Base-by-base conservation (phyloP, 2,797 vertebrate species). In the Hipposideros larvatus region DNA sequence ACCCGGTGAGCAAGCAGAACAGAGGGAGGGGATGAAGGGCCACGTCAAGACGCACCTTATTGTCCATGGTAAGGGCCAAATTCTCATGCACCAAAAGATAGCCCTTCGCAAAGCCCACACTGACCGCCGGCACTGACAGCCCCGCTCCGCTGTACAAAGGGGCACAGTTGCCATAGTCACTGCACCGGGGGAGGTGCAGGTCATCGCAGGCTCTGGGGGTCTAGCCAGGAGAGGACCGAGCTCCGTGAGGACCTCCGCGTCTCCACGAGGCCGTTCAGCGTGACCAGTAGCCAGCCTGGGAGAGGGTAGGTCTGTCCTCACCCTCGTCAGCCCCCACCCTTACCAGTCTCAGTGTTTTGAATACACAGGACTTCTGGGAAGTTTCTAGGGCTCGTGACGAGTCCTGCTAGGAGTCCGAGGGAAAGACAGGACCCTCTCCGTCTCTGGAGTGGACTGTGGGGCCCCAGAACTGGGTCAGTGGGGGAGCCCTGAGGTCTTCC, bases 101-200 rank as follows among this genome's bases (percentile, higher is more conserved):
- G 31, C 10, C 15, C 14, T 63, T 48, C 34, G 6, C 61, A 13
- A 10, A 90, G 79, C 11, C 15, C 34, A 0, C 15, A 0, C 7
- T 24, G 51, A 4, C 28, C 7, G 59, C 21, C 21, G 0, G 3
- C 4, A 13, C 28, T 24, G 13, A 26, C 4, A 7, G 4, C 0
- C 9, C 9, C 1, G 4, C 43, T 22, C 37, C 15, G 19, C 43
- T 10, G 31, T 24, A 4, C 51, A 9, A 22, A 95, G 37, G 66
- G 19, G 6, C n/a, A 10, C 5, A 4, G 22, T 2, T 51, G 15
- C 51, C 16, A 2, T 22, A 0, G 41, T 11, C 7, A 5, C 11
- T 5, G 2, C 7, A n/a, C 0, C 26, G 28, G 55, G 28, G 18
- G 11, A 18, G 24, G 16, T 10, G 9, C 55, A 15, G 59, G 74